These are phyloP conservation scores for Parambassis ranga DNA, from an alignment of 2,797 vertebrate species.

Conservation along the genomic window DNA sequence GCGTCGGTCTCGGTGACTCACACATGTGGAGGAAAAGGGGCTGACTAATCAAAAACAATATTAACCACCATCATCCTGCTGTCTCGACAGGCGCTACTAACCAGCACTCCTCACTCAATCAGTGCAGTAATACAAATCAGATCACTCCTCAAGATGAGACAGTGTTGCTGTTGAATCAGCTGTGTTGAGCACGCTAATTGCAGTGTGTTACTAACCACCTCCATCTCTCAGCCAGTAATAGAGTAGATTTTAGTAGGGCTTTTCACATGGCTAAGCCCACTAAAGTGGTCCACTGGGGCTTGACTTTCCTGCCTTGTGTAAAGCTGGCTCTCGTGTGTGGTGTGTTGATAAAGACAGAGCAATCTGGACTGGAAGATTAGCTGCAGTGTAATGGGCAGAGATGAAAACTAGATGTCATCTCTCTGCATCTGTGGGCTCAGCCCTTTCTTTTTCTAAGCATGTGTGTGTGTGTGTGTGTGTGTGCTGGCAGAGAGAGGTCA, in stretches of 20 bases:
- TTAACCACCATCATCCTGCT: conserved; percentile 61
- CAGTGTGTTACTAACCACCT: conserved; percentile 58
- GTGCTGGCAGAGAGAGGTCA: conserved; percentile 61
- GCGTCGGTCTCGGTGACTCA: conserved; percentile 63
- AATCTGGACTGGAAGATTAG: conserved; percentile 59
- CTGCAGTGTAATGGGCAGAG: conserved; percentile 55
- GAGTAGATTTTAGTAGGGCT: conserved; percentile 59
- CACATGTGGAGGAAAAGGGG: conserved; percentile 52
- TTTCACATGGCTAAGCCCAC: conserved; percentile 52
- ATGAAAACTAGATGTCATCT: conserved; percentile 69
- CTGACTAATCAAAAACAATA: conserved; percentile 78
- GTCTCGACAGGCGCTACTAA: conserved; percentile 63
- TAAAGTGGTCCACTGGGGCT: conserved; percentile 52
- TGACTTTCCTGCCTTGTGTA: conserved; percentile 38
- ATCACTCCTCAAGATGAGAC: conserved; percentile 57
- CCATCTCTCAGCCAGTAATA: conserved; percentile 63
- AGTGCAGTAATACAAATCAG: conserved; percentile 22
- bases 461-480: conserved; percentile 13
- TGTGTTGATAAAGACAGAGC: conserved; percentile 48
- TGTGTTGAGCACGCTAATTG: conserved; percentile 56
- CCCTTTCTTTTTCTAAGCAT: conserved; percentile 8
- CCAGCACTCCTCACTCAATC: conserved; percentile 32
- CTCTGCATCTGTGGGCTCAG: conserved; percentile 38
- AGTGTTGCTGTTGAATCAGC: conserved; percentile 57
- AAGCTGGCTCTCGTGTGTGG: conserved; percentile 41